These are phyloP conservation scores for Carassius auratus DNA, from an alignment of 2,113 vertebrate genomes.

Conservation along the genomic window DNA sequence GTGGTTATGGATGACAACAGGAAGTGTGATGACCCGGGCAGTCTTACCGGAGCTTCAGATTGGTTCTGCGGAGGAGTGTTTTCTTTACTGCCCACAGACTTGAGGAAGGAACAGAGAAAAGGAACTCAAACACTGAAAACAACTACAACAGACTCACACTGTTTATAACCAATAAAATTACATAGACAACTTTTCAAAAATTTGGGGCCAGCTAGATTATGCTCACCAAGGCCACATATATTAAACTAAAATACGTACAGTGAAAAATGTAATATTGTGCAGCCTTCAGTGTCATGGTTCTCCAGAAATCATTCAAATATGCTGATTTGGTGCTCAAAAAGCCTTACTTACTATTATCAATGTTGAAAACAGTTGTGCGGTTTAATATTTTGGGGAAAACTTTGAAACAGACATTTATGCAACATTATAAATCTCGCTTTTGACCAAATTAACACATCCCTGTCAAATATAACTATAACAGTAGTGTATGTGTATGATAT, in stretches of 20 bases:
- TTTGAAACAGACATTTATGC: not conserved
- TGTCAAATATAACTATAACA: not conserved
- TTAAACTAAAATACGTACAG: not conserved
- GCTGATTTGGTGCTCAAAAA: not conserved
- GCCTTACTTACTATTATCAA: not conserved
- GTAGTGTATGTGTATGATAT: not conserved
- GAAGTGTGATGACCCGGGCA: constrained; percentile 48
- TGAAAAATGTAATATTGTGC: not conserved
- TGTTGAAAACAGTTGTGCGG: not conserved
- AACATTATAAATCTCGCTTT: not conserved
- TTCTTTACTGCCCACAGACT: constrained; percentile 65
- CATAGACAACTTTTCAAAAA: not conserved
- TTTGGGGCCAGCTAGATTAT: not conserved
- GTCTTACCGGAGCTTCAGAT: constrained; percentile 37
- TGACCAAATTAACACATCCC: not conserved
- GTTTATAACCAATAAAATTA: not conserved
- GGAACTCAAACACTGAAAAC: not conserved
- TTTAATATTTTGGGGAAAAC: not conserved
- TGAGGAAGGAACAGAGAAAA: constrained; percentile 16
- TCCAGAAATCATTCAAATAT: not conserved
- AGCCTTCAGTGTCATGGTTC: not conserved
- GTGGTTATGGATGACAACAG: constrained; percentile 67
- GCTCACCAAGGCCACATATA: not conserved
- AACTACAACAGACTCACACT: no score
- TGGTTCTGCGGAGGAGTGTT: constrained; percentile 53